These are phyloP conservation scores for Arothron firmamentum DNA, from an alignment of 2,113 vertebrate species.

Conservation along the genomic window DNA sequence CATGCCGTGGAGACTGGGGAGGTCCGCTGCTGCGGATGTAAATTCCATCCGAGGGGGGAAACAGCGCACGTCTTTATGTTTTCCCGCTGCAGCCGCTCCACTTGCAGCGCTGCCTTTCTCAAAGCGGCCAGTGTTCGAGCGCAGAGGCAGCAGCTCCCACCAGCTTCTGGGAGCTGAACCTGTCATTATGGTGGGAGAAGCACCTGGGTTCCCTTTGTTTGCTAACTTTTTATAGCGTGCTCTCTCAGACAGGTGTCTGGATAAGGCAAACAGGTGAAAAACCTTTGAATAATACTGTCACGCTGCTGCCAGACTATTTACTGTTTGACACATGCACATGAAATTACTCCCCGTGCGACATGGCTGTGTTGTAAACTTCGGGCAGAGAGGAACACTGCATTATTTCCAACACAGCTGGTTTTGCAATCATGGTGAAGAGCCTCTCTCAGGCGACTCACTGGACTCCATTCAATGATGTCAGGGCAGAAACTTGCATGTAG, in stretches of 20 bases:
- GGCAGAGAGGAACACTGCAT: constrained; percentile 8
- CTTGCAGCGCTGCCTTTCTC: not conserved
- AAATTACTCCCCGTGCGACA: not conserved
- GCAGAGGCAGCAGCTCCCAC: not conserved
- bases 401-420: constrained; percentile 8
- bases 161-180: constrained; percentile 1
- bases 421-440: constrained; percentile 11
- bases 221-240: constrained; percentile 1
- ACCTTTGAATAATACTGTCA: not conserved
- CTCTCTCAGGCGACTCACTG: constrained; percentile 13
- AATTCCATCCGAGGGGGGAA: not conserved
- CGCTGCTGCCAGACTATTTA: constrained; percentile 3
- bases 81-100: not conserved
- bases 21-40: no score
- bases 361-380: constrained; percentile 12
- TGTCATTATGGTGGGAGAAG: constrained; percentile 1
- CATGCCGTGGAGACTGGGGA: no score
- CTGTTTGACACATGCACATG: not conserved
- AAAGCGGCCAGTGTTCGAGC: not conserved
- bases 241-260: not conserved
- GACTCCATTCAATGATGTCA: constrained; percentile 7
- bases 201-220: constrained; percentile 14
- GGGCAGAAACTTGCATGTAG: not conserved
- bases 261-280: constrained; percentile 18
- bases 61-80: not conserved